A percentile compares a stretch with the other conserved stretches of the same genome.
phyloP scores from a whole-genome alignment of 1,140 invertebrate species.

The Nymphalis io region DNA sequence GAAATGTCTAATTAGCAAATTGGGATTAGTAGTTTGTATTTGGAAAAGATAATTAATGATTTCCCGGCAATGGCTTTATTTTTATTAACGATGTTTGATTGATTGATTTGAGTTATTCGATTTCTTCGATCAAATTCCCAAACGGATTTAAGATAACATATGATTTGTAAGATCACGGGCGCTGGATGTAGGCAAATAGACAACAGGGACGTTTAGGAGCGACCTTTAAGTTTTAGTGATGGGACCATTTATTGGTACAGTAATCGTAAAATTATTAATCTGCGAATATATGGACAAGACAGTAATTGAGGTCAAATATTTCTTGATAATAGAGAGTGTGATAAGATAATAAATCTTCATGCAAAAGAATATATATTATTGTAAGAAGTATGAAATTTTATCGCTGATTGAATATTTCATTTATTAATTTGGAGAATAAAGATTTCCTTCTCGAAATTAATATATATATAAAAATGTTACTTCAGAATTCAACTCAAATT shows the following conservation, averaged over 20 bases:
- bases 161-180: conserved; percentile 26
- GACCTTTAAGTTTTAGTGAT: conserved; percentile 26
- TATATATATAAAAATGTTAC: too few relatives aligned
- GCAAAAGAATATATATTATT: too few relatives aligned
- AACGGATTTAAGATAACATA: conserved; percentile 10
- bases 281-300: neutral
- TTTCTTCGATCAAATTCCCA: neutral
- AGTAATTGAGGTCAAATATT: neutral
- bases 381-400: too few relatives aligned
- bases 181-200: conserved; percentile 28
- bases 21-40: too few relatives aligned
- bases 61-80: too few relatives aligned
- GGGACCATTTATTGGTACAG: neutral
- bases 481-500: too few relatives aligned
- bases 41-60: too few relatives aligned
- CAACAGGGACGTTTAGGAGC: conserved; percentile 7
- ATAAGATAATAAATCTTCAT: neutral
- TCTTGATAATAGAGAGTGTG: neutral
- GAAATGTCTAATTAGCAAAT: neutral
- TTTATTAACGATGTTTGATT: too few relatives aligned
- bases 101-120: too few relatives aligned
- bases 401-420: too few relatives aligned
- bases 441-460: too few relatives aligned
- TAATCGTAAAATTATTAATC: conserved; percentile 3
- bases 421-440: too few relatives aligned